Base-by-base conservation (phyloP, 2,888 invertebrate species). In the Platycnemis pennipes region DNA sequence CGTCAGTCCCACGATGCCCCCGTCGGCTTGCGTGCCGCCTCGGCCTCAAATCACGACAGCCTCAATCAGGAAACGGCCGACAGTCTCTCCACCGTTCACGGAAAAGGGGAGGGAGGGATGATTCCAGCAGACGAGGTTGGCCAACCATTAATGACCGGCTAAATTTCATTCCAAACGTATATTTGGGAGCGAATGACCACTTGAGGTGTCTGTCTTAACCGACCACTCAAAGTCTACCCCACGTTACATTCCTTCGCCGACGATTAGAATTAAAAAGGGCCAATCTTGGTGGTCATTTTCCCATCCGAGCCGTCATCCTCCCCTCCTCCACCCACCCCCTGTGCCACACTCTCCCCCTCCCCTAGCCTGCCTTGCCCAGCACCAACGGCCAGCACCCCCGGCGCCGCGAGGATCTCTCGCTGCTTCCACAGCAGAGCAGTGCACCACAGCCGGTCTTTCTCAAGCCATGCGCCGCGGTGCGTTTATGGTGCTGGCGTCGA, bases 251-350 rank as follows among this genome's bases (percentile, higher is more conserved):
- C 91, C 91, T 44, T 49, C 44, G 63, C 91, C 91, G 69, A 63
- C 91, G n/a, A 91, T 91, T 91, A 91, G 91, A 91, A 91, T 91
- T 91, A 91, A 91, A 49, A 91, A 91, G 63, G 63, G 44, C 91
- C 91, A 91, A 91, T 91, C 91, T 69, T 44, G 44, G 91, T 45
- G 91, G 91, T 91, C 63, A 91, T 91, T 91, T 91, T 91, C 91
- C 63, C 91, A 69, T 91, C 91, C 63, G 69, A 91, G 42, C 42
- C 63, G 63, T 44, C 26, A 22, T 37, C n/a, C 91, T 91, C 37
- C 44, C 91, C 45, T 11, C 91, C n/a, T 45, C 13, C 49, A 11
- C 63, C 8, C 49, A 3, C 22, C 87, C 87, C 87, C 26, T n/a
- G 37, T n/a, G n/a, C n/a, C n/a, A n/a, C n/a, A n/a, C n/a, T n/a